Percentiles rank a stretch among this genome's conserved stretches.
These are phyloP conservation scores for Drosophila kanapiae DNA, from an alignment of 1,140 invertebrate species.

Conservation along the genomic window DNA sequence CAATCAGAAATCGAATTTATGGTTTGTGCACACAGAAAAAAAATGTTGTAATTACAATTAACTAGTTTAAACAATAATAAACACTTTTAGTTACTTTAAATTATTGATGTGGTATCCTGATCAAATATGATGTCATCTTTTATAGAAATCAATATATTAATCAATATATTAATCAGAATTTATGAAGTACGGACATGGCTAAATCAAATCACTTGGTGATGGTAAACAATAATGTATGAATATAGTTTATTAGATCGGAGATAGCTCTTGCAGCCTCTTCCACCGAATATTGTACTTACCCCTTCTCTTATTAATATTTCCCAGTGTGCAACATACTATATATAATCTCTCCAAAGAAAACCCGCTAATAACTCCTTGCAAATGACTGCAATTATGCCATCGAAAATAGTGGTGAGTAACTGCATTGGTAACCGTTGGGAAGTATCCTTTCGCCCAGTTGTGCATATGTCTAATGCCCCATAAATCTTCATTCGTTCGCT, in stretches of 20 bases:
- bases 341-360: not conserved
- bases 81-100: not conserved
- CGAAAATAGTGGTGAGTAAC: constrained; percentile 2
- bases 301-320: not conserved
- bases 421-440: constrained; percentile 3
- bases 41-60: no score
- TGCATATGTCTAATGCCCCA: constrained; percentile 67
- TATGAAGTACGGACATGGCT: no score
- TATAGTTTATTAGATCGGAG: no score
- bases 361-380: constrained; percentile 4
- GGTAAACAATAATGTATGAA: no score
- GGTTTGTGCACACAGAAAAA: not conserved
- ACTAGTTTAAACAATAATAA: not conserved
- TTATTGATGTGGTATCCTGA: no score
- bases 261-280: not conserved
- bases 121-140: no score
- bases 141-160: no score
- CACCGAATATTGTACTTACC: not conserved
- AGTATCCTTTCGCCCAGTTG: not conserved
- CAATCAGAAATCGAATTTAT: not conserved
- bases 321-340: not conserved
- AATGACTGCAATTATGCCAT: constrained; percentile 33
- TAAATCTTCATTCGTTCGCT: constrained; percentile 78
- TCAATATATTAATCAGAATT: no score
- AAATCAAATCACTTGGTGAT: no score